phyloP scores from a whole-genome alignment of 2,888 invertebrate genomes.

The Mycogona germanica region DNA sequence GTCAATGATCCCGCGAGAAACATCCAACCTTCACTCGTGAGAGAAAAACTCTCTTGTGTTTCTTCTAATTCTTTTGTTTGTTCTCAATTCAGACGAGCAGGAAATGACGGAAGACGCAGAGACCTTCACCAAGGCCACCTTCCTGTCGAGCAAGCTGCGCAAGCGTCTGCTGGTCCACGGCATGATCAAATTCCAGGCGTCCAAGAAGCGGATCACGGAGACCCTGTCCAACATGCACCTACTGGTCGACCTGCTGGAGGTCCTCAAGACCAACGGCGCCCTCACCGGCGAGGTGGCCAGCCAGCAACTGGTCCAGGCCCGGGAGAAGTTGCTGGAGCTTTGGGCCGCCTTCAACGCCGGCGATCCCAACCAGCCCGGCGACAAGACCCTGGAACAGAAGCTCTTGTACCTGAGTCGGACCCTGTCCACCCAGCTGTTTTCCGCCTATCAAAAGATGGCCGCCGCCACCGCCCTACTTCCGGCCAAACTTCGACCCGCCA shows the following conservation, averaged over 20 bases:
- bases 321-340: slow-evolving; percentile 5
- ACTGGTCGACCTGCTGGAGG: background rate
- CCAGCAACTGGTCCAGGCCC: background rate
- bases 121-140: background rate
- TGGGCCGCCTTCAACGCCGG: slow-evolving; percentile 17
- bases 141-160: slow-evolving; percentile 8
- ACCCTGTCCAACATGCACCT: slow-evolving; percentile 10
- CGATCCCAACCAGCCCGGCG: background rate
- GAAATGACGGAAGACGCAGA: background rate
- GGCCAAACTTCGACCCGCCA: slow-evolving; percentile 7
- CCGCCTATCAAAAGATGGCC: slow-evolving; percentile 5
- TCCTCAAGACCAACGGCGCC: slow-evolving; percentile 4
- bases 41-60: background rate
- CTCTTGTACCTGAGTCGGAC: background rate
- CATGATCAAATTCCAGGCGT: slow-evolving; percentile 4
- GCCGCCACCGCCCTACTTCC: slow-evolving; percentile 9
- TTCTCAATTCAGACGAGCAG: background rate
- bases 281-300: background rate
- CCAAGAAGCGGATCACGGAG: slow-evolving; percentile 13
- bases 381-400: slow-evolving; percentile 8
- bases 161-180: background rate
- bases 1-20: too few relatives aligned
- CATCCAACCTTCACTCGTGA: background rate
- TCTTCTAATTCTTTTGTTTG: background rate
- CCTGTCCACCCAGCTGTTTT: slow-evolving; percentile 4